phyloP scores from a whole-genome alignment of 2,113 vertebrate genomes.

The Myrmecophaga tridactyla region DNA sequence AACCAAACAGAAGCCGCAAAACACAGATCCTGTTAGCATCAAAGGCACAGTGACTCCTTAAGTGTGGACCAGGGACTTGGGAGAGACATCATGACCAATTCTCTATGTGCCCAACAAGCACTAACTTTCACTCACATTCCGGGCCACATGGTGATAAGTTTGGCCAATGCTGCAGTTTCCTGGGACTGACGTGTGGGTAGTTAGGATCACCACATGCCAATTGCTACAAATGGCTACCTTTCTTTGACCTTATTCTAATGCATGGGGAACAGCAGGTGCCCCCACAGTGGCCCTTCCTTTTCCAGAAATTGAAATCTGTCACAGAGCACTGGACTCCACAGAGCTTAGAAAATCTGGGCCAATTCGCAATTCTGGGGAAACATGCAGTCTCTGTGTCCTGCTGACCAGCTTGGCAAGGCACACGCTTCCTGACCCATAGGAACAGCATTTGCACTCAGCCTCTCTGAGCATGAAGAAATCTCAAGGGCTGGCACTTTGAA shows the following conservation, averaged over 20 bases:
- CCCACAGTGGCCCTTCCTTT: background rate
- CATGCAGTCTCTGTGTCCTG: accelerated
- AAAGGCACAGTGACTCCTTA: background rate
- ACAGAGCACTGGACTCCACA: background rate
- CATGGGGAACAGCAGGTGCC: background rate
- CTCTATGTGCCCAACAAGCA: background rate
- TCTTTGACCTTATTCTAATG: background rate
- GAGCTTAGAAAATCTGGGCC: background rate
- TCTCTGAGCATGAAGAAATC: background rate
- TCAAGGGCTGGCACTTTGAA: background rate
- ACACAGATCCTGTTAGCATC: background rate
- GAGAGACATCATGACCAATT: background rate
- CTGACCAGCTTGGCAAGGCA: background rate
- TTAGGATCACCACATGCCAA: background rate
- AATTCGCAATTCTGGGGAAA: accelerated
- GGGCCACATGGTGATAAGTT: background rate
- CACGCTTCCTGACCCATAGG: background rate
- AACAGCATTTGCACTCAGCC: background rate
- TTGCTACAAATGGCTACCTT: background rate
- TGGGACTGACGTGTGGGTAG: background rate
- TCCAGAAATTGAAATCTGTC: constrained; percentile 49
- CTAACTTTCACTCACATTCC: background rate
- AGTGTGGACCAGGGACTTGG: background rate
- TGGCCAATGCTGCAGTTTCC: background rate
- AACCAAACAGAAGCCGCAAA: background rate